phyloP scores from a whole-genome alignment of 2,888 invertebrate species.

The Hirtodrosophila alboralis region DNA sequence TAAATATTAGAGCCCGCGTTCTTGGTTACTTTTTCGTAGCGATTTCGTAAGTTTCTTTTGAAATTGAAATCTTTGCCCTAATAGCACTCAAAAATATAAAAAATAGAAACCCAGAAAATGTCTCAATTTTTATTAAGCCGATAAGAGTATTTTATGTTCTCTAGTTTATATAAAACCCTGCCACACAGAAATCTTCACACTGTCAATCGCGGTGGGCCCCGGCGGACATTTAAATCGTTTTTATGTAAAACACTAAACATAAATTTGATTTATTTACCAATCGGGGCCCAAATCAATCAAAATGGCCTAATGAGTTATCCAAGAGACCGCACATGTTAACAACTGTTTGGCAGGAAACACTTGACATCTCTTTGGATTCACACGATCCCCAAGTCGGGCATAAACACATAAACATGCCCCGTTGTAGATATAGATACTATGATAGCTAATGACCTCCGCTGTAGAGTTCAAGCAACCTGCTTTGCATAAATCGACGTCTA shows the following conservation, averaged over 20 bases:
- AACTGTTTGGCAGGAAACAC: conserved; percentile 38
- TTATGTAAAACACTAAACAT: conserved; percentile 48
- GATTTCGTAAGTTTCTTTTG: conserved; percentile 31
- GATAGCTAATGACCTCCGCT: conserved; percentile 36
- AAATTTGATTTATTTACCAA: conserved; percentile 72
- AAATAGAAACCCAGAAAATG: conserved; percentile 28
- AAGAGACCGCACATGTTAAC: conserved; percentile 47
- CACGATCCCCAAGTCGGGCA: conserved; percentile 52
- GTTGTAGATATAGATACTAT: too few relatives aligned
- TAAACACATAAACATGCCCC: conserved; percentile 48
- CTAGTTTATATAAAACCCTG: too few relatives aligned
- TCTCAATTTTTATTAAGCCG: conserved; percentile 35
- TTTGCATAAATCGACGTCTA: conserved; percentile 63
- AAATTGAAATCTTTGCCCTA: not conserved
- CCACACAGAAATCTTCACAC: conserved; percentile 36
- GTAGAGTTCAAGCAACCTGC: conserved; percentile 69
- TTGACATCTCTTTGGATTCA: conserved; percentile 64
- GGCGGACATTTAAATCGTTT: conserved; percentile 11
- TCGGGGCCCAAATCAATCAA: conserved; percentile 66
- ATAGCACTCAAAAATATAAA: conserved; percentile 13
- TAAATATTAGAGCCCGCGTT: conserved; percentile 54
- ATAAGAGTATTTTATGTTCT: too few relatives aligned
- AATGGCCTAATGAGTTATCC: conserved; percentile 55
- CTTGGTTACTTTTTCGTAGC: conserved; percentile 24
- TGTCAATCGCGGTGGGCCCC: conserved; percentile 39